Base-by-base conservation (phyloP, 2,888 invertebrate genomes). In the Drosophila koepferae region DNA sequence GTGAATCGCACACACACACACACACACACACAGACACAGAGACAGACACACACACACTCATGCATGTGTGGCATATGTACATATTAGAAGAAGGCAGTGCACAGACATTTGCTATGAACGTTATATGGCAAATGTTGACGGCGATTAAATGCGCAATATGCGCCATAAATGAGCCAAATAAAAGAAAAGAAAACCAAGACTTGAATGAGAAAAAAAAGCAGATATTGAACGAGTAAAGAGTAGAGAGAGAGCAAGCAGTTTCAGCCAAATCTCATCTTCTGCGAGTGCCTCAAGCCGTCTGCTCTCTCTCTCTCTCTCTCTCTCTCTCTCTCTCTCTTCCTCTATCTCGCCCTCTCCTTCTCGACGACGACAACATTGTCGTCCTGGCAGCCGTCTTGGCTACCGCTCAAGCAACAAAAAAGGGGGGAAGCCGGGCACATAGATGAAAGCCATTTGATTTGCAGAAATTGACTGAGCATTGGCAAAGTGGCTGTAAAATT, bases 111-210 rank as follows among this genome's bases (percentile, higher is more conserved):
- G 14, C 58, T 36, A 58, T 49, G 66, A 59, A 46, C 43, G 60
- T 74, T 74, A 62, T 38, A 72, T 74, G 71, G 80, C 71, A 78
- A 82, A 75, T 72, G 72, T 80, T 81, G 86, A 80, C 77, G 74
- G 73, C 89, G 86, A 86, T 86, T 86, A 89, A 86, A 86, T 84
- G 81, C 80, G 89, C 80, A 84, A 88, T 86, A 84, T 89, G 82
- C 75, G 76, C 84, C 87, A 86, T 89, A 89, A 86, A 86, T 86
- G 89, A 89, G 82, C 68, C 81, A 86, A 85, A 86, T 84, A 86
- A 82, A 60, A 81, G 61, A 71, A 74, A 68, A 53, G 51, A 77
- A 51, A 34, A 31, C 49, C n/a, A 2, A 20, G 74, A 79, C 77
- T 87, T 74, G 69, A 77, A 86, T 80, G 14, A 46, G n/a, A 12